Base-by-base conservation (phyloP, 2,797 vertebrate genomes). In the Tauraco hartlaubi region DNA sequence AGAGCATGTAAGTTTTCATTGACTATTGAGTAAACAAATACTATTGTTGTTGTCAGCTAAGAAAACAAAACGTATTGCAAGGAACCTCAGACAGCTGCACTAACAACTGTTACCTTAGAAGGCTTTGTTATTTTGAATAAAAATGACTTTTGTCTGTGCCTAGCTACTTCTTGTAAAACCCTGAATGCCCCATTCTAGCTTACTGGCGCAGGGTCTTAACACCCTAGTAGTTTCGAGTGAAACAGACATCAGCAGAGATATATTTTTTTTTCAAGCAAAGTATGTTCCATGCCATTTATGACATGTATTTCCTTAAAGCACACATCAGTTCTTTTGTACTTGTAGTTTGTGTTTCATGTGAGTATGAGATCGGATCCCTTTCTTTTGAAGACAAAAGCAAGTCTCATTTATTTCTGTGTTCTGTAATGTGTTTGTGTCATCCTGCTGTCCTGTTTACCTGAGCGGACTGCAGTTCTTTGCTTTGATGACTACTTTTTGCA, bases 91-190 rank as follows among this genome's bases (percentile, higher is more conserved):
- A 91, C 91, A 75, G 5, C n/a, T 97, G 86, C 46, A 79, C 9
- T 85, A 96, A 81, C 95, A 96, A 96, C 63, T 89, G 54, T 96
- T 94, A 76, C 71, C 66, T 96, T 96, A 93, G 49, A 66, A 67
- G 91, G 82, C 95, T 97, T 96, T 96, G 85, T 95, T 94, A 85
- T 77, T 96, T 88, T 86, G 48, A 92, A 97, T 72, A 68, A 95
- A 95, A 83, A n/a, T 31, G 88, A 78, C 71, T 80, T 71, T 86
- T 89, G 61, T 77, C 48, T 92, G 51, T 92, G 86, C 83, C 61
- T 94, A 94, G 37, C 68, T 89, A 49, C 56, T 96, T 28, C 35
- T 22, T 92, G 66, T 96, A 77, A 88, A 91, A 88, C 72, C 72
- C 91, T 90, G 83, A 73, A 54, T 78, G 91, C 78, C 77, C 80